Conservation (phyloP, 2,888 invertebrate species). For the Tenthredo livida region DNA sequence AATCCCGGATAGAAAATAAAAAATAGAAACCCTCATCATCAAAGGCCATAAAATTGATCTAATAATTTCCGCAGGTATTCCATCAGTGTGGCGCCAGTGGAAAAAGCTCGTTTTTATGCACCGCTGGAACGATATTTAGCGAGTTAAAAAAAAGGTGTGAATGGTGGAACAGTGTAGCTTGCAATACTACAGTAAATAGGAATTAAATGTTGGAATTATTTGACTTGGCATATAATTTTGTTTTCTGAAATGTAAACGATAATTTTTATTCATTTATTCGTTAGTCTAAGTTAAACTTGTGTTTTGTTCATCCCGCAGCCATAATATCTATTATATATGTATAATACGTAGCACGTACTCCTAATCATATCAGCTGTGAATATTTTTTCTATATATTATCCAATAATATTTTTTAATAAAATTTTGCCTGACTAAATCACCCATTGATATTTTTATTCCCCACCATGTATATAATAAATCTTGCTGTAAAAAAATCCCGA, state of each 20-base stretch:
- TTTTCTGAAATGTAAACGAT: background rate
- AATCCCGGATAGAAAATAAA: background rate
- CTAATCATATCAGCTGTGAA: background rate
- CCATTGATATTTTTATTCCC: background rate
- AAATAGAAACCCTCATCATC: background rate
- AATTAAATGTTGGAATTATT: conserved; percentile 10
- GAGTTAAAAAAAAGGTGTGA: conserved; percentile 91
- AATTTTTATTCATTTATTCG: background rate
- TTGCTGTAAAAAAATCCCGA: no score
- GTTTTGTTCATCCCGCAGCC: background rate
- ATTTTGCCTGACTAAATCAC: background rate
- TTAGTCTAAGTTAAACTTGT: background rate
- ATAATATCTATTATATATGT: background rate
- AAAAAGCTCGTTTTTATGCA: conserved; percentile 89
- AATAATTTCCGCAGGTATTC: conserved; percentile 83
- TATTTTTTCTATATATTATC: background rate
- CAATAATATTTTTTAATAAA: background rate
- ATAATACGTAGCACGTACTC: background rate
- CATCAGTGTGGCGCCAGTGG: conserved; percentile 92
- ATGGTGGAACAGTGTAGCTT: conserved; percentile 94
- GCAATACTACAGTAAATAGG: conserved; percentile 75
- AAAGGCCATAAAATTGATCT: background rate
- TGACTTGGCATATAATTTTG: background rate
- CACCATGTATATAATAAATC: no score
- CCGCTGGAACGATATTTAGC: conserved; percentile 91